phyloP scores from a whole-genome alignment of 2,113 vertebrate genomes.

The Oreochromis niloticus region DNA sequence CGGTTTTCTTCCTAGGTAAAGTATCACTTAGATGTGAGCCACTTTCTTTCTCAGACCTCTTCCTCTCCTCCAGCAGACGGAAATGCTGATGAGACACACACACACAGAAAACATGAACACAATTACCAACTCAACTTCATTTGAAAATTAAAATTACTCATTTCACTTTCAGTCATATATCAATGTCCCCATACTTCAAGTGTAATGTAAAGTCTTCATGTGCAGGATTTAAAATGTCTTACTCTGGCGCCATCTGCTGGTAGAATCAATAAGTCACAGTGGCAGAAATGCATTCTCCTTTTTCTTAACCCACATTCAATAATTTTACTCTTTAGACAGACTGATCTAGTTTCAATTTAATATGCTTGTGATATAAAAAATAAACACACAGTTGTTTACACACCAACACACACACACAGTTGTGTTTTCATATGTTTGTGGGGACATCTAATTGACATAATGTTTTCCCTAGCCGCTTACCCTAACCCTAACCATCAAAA shows the following conservation, averaged over 20 bases:
- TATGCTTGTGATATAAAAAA: neutral
- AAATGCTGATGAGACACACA: conserved; percentile 79
- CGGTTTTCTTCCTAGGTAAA: conserved; percentile 84
- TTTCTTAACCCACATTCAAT: neutral
- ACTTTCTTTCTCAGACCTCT: conserved; percentile 65
- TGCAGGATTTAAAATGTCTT: neutral
- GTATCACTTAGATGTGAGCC: conserved; percentile 85
- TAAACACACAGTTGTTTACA: neutral
- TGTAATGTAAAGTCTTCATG: neutral
- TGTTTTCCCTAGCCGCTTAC: neutral
- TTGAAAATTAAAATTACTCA: accelerated
- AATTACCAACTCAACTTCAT: neutral
- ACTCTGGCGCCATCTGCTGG: conserved; percentile 9
- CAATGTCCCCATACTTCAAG: neutral
- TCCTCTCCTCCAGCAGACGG: conserved; percentile 87
- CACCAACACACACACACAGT: neutral
- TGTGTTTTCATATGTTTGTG: neutral
- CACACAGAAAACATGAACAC: neutral
- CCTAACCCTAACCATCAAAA: neutral
- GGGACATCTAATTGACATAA: neutral
- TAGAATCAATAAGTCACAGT: neutral
- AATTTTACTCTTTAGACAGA: neutral
- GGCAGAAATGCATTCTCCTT: neutral
- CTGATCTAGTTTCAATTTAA: neutral
- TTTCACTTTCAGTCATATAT: neutral